phyloP scores from a whole-genome alignment of 2,113 vertebrate genomes.

The Agelaius phoeniceus region DNA sequence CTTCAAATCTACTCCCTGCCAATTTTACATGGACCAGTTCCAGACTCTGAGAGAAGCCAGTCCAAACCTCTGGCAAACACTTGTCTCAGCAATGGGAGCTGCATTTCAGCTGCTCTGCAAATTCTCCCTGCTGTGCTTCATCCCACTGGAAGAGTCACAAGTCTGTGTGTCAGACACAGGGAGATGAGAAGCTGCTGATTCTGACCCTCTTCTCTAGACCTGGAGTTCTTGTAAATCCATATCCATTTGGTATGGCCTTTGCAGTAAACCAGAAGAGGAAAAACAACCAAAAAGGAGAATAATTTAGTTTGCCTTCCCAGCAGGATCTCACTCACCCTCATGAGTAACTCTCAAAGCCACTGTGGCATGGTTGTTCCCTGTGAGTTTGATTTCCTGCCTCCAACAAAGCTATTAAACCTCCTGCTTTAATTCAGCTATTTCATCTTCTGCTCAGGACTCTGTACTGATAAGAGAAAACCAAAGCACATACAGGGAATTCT shows the following conservation, averaged over 20 bases:
- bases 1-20: background rate
- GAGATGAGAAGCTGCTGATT: background rate
- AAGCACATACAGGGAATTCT: background rate
- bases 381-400: background rate
- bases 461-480: background rate
- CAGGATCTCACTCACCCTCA: background rate
- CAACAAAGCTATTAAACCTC: background rate
- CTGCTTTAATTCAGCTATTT: background rate
- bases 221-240: background rate
- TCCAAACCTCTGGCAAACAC: constrained; percentile 16
- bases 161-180: background rate
- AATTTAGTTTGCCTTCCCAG: background rate
- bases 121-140: background rate
- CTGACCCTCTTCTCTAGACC: background rate
- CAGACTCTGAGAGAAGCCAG: background rate
- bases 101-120: constrained; percentile 37
- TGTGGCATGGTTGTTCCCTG: fast-evolving
- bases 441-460: background rate
- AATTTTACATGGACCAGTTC: background rate
- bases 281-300: background rate
- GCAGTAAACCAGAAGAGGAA: background rate
- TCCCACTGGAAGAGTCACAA: constrained; percentile 28
- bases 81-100: background rate
- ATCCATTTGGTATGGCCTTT: background rate
- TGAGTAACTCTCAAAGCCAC: background rate